Percentiles rank a stretch among this genome's conserved stretches.
Conservation (phyloP, 2,888 invertebrate genomes). For the Zele albiditarsus region DNA sequence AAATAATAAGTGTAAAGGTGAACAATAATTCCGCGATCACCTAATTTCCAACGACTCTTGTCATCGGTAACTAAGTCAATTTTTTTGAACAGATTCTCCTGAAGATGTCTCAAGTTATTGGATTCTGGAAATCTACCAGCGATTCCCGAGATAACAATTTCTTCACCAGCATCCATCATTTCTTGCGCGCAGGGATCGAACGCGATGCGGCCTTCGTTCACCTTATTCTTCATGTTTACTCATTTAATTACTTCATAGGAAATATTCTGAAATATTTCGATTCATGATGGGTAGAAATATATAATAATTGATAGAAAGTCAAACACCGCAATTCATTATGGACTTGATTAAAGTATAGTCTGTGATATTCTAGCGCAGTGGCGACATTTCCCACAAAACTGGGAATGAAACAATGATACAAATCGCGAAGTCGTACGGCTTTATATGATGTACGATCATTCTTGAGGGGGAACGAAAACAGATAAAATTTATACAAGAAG, state of each 20-base stretch:
- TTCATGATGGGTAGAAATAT: background rate
- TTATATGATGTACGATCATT: no score
- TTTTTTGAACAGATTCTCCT: constrained; percentile 82
- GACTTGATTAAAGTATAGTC: background rate
- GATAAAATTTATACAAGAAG: no score
- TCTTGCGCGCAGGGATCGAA: constrained; percentile 63
- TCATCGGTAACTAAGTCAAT: constrained; percentile 79
- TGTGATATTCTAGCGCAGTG: background rate
- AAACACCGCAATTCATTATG: background rate
- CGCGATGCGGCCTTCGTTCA: background rate
- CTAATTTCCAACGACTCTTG: constrained; percentile 70
- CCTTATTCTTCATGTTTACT: constrained; percentile 41
- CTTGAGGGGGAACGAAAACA: no score
- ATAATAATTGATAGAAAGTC: background rate
- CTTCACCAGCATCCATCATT: constrained; percentile 76
- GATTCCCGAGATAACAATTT: constrained; percentile 80
- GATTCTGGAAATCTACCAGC: constrained; percentile 87
- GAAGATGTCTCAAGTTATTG: constrained; percentile 81
- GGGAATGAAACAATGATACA: no score
- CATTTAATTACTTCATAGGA: constrained; percentile 22
- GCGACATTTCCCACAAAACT: no score
- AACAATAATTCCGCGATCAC: constrained; percentile 47
- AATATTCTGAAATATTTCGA: background rate
- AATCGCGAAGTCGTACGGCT: no score
- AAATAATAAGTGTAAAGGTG: background rate